These are phyloP conservation scores for Lethocerus indicus DNA, from an alignment of 1,140 invertebrate species.

Conservation along the genomic window DNA sequence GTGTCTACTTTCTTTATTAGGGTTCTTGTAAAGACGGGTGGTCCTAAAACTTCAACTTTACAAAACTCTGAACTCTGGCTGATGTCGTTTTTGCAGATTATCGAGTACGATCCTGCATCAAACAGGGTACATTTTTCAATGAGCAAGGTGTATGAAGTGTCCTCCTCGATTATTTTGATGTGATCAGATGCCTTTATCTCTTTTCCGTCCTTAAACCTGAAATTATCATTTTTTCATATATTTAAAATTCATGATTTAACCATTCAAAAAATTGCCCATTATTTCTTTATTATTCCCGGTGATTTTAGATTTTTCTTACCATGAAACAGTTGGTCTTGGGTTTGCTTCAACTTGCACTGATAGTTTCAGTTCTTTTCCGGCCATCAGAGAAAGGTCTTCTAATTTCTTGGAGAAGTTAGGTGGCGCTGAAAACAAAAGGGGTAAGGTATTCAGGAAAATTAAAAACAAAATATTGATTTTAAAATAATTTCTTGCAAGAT, in stretches of 20 bases:
- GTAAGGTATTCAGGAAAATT: background rate
- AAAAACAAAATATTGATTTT: no score
- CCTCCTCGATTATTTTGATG: slow-evolving; percentile 49
- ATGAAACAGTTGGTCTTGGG: slow-evolving; percentile 61
- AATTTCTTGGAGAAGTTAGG: slow-evolving; percentile 64
- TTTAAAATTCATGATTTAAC: slow-evolving; percentile 3
- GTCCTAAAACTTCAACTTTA: slow-evolving; percentile 57
- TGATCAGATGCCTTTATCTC: slow-evolving; percentile 45
- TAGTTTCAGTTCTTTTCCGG: slow-evolving; percentile 48
- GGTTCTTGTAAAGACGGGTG: slow-evolving; percentile 52
- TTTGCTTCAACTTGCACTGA: slow-evolving; percentile 66
- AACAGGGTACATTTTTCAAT: slow-evolving; percentile 66
- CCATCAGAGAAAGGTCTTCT: slow-evolving; percentile 49
- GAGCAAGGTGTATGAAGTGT: slow-evolving; percentile 47
- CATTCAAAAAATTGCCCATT: background rate
- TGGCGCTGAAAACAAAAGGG: slow-evolving; percentile 29
- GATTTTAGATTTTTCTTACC: slow-evolving; percentile 28
- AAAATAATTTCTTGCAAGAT: no score
- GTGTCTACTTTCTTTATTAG: slow-evolving; percentile 45
- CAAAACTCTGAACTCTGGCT: slow-evolving; percentile 75
- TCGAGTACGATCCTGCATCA: slow-evolving; percentile 85
- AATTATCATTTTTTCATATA: slow-evolving; percentile 4
- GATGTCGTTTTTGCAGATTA: slow-evolving; percentile 76
- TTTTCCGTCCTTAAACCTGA: slow-evolving; percentile 63
- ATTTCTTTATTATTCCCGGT: background rate